Base-by-base conservation (phyloP, 2,888 invertebrate species). In the Torymus texanus region DNA sequence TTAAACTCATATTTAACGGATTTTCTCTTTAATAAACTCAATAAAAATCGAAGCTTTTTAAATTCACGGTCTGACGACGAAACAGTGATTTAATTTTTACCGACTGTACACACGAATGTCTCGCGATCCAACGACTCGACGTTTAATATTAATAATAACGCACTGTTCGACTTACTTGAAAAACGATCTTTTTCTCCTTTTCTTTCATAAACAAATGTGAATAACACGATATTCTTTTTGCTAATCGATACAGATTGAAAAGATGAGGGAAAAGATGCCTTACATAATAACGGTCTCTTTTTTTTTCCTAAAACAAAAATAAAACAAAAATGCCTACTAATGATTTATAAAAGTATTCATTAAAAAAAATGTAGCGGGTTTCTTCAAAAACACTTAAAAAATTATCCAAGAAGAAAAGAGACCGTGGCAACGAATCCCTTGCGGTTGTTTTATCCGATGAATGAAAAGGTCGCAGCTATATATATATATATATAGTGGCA, bases 161-260 rank as follows among this genome's bases (percentile, higher is more conserved):
- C 55, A 65, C 61, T 55, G 58, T 55, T 63, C n/a, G 71, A 72
- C 68, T 53, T 73, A 73, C 24, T 70, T 67, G 11, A 61, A 68
- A 56, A 56, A 71, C 11, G 24, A 70, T 51, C 29, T 67, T 79
- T 71, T 21, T 70, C n/a, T 70, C 41, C 21, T 75, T 72, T 29
- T 59, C 18, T 72, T 53, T 53, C 65, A 55, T 12, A 18, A 71
- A 58, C 21, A 62, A 66, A 75, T 82, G 82, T 82, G 75, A 82
- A 83, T 82, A 84, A 83, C 80, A 75, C 70, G 65, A 81, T 78
- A 82, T 82, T 50, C 41, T 66, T 58, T 81, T 79, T 83, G 79
- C 81, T 83, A 83, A 85, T 87, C 87, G 88, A 88, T 88, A 88
- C 88, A 88, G 88, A 84, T 88, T 88, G 88, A 88, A 88, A 86